A percentile compares a stretch with the other conserved stretches of the same genome.
Conservation (phyloP, 53 echinoderm and acorn worm genomes). For the Holothuria leucospilota region DNA sequence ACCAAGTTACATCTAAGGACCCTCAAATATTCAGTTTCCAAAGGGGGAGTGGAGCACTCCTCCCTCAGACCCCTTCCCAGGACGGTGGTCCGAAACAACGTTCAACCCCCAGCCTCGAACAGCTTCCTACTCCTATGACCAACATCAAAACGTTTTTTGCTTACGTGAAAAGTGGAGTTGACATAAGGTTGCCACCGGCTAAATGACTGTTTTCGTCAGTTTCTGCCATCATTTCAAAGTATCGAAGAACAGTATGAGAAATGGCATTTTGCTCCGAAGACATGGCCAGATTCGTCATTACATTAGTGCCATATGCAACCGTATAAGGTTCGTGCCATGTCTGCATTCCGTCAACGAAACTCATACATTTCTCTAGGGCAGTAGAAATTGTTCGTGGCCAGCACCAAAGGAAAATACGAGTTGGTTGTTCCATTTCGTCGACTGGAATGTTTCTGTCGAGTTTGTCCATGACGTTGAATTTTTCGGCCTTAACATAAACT, state of each 20-base stretch:
- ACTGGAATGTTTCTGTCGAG: no score
- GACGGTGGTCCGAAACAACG: no score
- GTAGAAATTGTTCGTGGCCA: conserved; percentile 35
- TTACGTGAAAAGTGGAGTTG: conserved; percentile 21
- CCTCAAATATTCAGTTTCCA: no score
- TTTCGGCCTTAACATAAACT: no score
- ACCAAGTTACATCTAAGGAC: no score
- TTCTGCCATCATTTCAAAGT: background rate
- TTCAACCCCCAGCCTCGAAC: no score
- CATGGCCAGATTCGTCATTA: background rate
- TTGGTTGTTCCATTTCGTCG: background rate
- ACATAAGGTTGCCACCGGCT: background rate
- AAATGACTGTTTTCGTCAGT: background rate
- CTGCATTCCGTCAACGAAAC: conserved; percentile 36
- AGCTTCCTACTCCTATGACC: no score
- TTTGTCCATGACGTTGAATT: no score
- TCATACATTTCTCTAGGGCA: conserved; percentile 18
- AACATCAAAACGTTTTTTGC: background rate
- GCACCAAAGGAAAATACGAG: conserved; percentile 24
- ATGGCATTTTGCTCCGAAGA: background rate
- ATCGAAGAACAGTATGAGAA: background rate
- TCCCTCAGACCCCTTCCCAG: no score
- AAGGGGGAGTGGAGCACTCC: no score
- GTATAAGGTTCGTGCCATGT: conserved; percentile 37
- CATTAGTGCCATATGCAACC: background rate